phyloP scores from a whole-genome alignment of 2,113 vertebrate species.

The Onychostruthus taczanowskii region DNA sequence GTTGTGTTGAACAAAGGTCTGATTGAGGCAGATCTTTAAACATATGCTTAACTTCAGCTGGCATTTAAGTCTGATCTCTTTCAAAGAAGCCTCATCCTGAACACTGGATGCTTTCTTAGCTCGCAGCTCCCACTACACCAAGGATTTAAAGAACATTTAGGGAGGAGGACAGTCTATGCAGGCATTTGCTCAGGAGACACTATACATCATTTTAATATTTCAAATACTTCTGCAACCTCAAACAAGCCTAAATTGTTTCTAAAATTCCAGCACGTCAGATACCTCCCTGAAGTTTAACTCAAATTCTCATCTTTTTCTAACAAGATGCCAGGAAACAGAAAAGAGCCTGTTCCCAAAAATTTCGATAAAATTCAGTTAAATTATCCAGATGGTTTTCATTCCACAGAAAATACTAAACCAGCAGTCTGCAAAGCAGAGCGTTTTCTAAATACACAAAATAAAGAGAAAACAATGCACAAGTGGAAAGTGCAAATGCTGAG shows the following conservation, averaged over 20 bases:
- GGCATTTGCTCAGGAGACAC: background rate
- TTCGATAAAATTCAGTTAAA: constrained; percentile 27
- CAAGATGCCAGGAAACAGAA: constrained; percentile 20
- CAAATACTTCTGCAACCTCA: background rate
- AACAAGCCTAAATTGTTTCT: background rate
- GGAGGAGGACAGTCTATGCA: background rate
- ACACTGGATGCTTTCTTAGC: background rate
- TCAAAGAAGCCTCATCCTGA: background rate
- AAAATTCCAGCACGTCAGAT: background rate
- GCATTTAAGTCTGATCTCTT: background rate
- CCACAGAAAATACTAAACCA: constrained; percentile 53
- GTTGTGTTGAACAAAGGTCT: background rate
- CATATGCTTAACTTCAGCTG: background rate
- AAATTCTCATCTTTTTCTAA: background rate
- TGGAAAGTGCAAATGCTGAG: constrained; percentile 60
- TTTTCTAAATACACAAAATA: constrained; percentile 68
- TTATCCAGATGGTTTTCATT: constrained; percentile 65
- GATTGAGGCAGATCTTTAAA: background rate
- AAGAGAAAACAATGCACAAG: constrained; percentile 63
- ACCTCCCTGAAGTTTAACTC: background rate
- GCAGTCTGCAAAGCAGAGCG: constrained; percentile 44
- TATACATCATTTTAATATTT: background rate
- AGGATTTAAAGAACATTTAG: background rate
- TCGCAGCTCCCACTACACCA: background rate
- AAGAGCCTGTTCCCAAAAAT: background rate